phyloP scores from a whole-genome alignment of 2,113 vertebrate genomes.

The Hassar affinis region DNA sequence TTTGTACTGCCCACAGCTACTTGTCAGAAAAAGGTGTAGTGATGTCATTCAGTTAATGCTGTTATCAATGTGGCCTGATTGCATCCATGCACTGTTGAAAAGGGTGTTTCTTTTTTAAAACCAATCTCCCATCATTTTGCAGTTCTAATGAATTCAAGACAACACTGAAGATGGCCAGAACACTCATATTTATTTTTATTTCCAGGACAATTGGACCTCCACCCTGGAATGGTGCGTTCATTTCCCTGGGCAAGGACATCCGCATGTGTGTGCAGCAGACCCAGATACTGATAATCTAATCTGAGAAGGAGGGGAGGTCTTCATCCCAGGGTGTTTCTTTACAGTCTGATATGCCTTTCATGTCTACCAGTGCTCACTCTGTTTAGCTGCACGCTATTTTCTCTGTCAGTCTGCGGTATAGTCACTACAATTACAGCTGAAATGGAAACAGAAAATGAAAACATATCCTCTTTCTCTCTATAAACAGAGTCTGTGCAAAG shows the following conservation, averaged over 20 bases:
- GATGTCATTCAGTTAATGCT: neutral
- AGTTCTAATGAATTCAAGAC: neutral
- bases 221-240: conserved; percentile 55
- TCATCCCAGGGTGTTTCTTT: conserved; percentile 32
- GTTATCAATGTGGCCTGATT: neutral
- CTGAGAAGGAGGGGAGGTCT: conserved; percentile 44
- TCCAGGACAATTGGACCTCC: conserved; percentile 52
- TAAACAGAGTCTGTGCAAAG: conserved; percentile 19
- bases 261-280: conserved; percentile 45
- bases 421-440: conserved; percentile 23
- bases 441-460: conserved; percentile 21
- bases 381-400: conserved; percentile 14
- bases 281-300: conserved; percentile 53
- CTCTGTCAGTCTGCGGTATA: conserved; percentile 1
- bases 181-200: conserved; percentile 55
- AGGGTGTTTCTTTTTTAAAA: neutral
- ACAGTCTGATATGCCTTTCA: conserved; percentile 13
- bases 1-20: conserved; percentile 13
- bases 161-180: conserved; percentile 31
- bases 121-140: neutral
- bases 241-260: conserved; percentile 57
- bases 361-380: conserved; percentile 25
- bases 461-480: conserved; percentile 16
- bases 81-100: neutral
- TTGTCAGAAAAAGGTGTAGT: conserved; percentile 5